Evolutionary conservation across 2,797 vertebrate species (phyloP).

Genomic region (Cryptoblepharus egeriae): DNA sequence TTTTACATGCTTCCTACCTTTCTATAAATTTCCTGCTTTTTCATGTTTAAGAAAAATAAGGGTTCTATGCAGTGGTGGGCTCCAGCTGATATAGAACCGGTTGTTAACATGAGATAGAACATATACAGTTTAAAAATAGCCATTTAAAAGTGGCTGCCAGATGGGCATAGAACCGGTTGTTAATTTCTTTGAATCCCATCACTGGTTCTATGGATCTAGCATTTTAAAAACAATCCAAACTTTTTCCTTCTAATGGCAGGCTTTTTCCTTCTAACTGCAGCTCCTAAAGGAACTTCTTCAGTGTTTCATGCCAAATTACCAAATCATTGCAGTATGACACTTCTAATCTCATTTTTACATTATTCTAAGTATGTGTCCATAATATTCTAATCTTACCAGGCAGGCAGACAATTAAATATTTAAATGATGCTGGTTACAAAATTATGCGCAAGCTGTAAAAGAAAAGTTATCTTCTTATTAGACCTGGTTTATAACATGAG

Average conservation of each 20-base stretch:
- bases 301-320: not conserved
- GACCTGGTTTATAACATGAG: not conserved
- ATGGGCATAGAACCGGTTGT: no score
- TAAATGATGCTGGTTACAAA: not conserved
- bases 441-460: not conserved
- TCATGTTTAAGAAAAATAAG: constrained; percentile 10
- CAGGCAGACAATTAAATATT: constrained; percentile 8
- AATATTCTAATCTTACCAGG: not conserved
- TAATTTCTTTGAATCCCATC: no score
- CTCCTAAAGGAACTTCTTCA: not conserved
- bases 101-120: no score
- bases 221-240: not conserved
- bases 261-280: no score
- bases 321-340: not conserved
- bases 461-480: not conserved
- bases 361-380: constrained; percentile 26
- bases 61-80: no score
- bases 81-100: no score
- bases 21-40: constrained; percentile 35
- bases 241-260: not conserved
- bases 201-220: not conserved
- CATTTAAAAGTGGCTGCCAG: no score
- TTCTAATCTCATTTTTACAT: not conserved
- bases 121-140: no score
- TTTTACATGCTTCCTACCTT: constrained; percentile 17